Percentiles rank a stretch among this genome's conserved stretches.
These are phyloP conservation scores for Perizoma flavofasciatum DNA, from an alignment of 2,888 invertebrate genomes.

Conservation along the genomic window DNA sequence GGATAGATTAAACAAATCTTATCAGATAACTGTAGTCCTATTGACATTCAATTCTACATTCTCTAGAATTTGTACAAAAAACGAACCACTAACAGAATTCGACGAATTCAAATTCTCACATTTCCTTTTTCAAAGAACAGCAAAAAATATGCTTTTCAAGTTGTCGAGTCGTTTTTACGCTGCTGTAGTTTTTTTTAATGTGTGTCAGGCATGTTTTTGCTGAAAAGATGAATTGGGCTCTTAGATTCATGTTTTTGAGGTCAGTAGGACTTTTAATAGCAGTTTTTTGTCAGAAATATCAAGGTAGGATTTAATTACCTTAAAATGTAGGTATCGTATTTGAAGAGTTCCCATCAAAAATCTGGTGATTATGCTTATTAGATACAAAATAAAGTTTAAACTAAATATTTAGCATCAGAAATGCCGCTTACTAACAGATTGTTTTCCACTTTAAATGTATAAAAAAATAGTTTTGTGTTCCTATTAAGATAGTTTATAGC, in stretches of 20 bases:
- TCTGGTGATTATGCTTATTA: too few species aligned
- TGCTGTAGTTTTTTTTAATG: conserved; percentile 28
- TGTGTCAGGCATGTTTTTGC: conserved; percentile 40
- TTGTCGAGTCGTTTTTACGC: conserved; percentile 23
- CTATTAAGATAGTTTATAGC: too few species aligned
- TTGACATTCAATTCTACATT: conserved; percentile 2
- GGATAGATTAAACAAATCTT: conserved; percentile 4
- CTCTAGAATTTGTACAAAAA: conserved; percentile 11
- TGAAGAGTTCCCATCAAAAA: too few species aligned
- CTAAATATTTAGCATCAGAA: too few species aligned
- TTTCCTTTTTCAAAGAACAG: conserved; percentile 24
- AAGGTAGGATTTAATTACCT: too few species aligned
- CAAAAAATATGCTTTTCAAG: conserved; percentile 29
- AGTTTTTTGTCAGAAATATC: not conserved
- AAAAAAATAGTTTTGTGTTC: too few species aligned
- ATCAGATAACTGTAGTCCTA: conserved; percentile 2
- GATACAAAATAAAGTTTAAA: too few species aligned
- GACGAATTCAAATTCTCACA: conserved; percentile 13
- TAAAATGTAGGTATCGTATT: too few species aligned
- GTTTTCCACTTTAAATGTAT: not conserved
- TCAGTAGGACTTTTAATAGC: not conserved
- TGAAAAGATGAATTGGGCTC: conserved; percentile 33
- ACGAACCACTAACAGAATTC: not conserved
- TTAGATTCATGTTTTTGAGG: conserved; percentile 26
- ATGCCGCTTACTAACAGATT: not conserved